Conservation (phyloP, 2,888 invertebrate species). For the Hymenopus coronatus region DNA sequence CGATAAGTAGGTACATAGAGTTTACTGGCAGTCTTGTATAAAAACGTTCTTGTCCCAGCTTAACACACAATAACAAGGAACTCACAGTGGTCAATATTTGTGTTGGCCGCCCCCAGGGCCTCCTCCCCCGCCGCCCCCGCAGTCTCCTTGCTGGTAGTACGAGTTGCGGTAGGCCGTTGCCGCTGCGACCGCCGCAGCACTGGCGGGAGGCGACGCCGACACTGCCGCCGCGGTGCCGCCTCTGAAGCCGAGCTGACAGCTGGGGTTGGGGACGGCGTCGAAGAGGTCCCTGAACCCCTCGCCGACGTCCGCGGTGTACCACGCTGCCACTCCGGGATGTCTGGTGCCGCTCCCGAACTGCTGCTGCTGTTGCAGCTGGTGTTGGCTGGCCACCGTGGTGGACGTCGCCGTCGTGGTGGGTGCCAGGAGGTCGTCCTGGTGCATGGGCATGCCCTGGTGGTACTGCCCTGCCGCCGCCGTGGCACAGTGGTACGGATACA, state of each 20-base stretch:
- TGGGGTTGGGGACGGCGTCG: conserved; percentile 44
- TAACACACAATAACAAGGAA: neutral
- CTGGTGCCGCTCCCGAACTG: conserved; percentile 32
- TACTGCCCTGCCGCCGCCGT: conserved; percentile 39
- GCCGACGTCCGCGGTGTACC: conserved; percentile 14
- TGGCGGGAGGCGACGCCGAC: conserved; percentile 48
- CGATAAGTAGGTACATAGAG: neutral
- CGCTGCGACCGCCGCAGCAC: conserved; percentile 53
- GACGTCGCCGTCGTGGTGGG: conserved; percentile 41
- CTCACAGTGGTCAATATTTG: neutral
- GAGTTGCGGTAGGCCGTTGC: conserved; percentile 53
- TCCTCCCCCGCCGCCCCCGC: conserved; percentile 42
- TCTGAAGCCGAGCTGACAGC: conserved; percentile 45
- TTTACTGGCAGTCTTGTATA: neutral
- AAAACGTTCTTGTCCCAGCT: neutral
- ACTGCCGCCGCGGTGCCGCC: conserved; percentile 39
- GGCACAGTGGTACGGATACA: conserved; percentile 49
- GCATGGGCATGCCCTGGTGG: conserved; percentile 47
- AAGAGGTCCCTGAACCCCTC: conserved; percentile 46
- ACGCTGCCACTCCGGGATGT: conserved; percentile 44
- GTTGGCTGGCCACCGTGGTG: conserved; percentile 39
- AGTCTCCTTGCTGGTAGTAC: conserved; percentile 60
- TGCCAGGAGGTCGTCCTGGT: conserved; percentile 40
- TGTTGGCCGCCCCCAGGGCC: neutral
- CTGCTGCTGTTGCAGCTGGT: conserved; percentile 43